Evolutionary conservation across 2,888 invertebrate species (phyloP), one percentile per base, ranked within the genome.

Genomic region (Meta bourneti): DNA sequence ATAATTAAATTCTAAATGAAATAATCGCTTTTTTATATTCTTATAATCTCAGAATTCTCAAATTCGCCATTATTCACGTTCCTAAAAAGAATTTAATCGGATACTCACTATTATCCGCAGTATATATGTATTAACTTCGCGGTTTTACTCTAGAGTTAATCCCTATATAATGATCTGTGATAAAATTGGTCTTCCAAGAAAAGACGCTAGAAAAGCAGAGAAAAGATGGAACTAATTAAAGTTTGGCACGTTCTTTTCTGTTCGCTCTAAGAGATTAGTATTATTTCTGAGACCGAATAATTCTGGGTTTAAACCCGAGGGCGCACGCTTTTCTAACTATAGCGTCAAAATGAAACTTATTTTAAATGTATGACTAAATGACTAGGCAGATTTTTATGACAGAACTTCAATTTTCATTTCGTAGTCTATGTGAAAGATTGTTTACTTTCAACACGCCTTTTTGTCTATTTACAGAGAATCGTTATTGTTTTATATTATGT

Each of bases 141-240:
- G 11, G 8, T 16, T 61, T 61, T 16, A 61, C 61, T 61, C 16
- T 9, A 61, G 61, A 4, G 61, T 61, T 61, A 61, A 61, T 61
- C 61, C 61, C 61, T 61, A 61, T 61, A 61, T 61, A 61, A 61
- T 61, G 61, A 61, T 61, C 61, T 61, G 61, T 61, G 61, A 61
- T 6, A 61, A 61, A 61, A 9, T 61, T 7, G 61, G 16, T 16
- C 11, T 61, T 61, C 6, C 7, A 61, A 16, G 13, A 61, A 11
- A 6, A 16, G 16, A 16, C 61, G 11, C 61, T 9, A 6, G 8
- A 61, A 16, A 61, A 9, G 34, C 11, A 61, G 61, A 9, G 11
- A 61, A 9, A 61, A 61, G 61, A 61, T 61, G 61, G 11, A 61
- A 16, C 61, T 61, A 61, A 61, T 61, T 61, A 61, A 61, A 61